Base-by-base conservation (phyloP, 2,113 vertebrate genomes). In the Rhynchomys soricoides region DNA sequence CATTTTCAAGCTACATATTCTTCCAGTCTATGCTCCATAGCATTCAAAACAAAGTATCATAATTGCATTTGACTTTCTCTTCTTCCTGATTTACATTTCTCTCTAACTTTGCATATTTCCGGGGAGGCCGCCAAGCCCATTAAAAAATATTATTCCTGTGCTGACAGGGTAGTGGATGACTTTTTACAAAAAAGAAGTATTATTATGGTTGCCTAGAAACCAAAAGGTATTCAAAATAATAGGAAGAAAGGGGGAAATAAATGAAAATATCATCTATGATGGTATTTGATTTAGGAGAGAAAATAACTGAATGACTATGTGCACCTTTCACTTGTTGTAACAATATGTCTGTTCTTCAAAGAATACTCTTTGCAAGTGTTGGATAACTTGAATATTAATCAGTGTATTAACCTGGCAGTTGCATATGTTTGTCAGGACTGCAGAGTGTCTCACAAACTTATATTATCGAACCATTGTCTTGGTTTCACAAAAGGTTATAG, bases 191-290 rank as follows among this genome's bases (percentile, higher is more conserved):
- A 97, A 48, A 97, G 62, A 86, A 98, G 68, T 83, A 93, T 98
- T 97, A 96, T 73, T 87, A 90, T 97, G 94, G 98, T 98, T 98
- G 97, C 98, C 94, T 98, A 98, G 98, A 96, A 98, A 98, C 97
- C 59, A 98, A 92, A 98, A 98, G 57, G 21, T 91, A 95, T 98
- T 98, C 91, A 97, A 97, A 96, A 86, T 73, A 97, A 97, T 97
- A 97, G 92, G 89, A 97, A 91, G 86, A 97, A 86, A 83, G 97
- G 95, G 78, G n/a, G 5, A 96, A 97, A 98, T 97, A 96, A 98
- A 97, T 97, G 96, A 97, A 99, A 97, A 98, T 96, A 96, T 96
- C 89, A 96, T 98, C 74, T 96, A 24, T 71, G 71, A 89, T 96
- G 96, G 96, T 77, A 97, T 98, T 97, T 98, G 91, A 98, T 97